Percentiles rank a stretch among this genome's conserved stretches.
Evolutionary conservation across 1,140 invertebrate genomes (phyloP).

Genomic region (Drosophila ananassae): DNA sequence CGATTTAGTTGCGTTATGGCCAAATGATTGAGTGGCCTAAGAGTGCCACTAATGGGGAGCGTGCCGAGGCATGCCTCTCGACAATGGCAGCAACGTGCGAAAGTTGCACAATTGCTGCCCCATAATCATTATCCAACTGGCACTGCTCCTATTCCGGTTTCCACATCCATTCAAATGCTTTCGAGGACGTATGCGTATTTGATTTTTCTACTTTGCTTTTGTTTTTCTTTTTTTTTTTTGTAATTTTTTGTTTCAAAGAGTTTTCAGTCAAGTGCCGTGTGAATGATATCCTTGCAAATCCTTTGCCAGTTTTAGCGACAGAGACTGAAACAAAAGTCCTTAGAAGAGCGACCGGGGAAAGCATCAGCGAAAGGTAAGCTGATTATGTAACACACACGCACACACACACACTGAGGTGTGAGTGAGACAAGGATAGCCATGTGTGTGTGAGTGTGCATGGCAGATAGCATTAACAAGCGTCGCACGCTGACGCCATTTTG

Average conservation of each 20-base stretch:
- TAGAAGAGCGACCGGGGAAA: constrained; percentile 30
- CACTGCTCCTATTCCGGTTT: not conserved
- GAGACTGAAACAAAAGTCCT: constrained; percentile 55
- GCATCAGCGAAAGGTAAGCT: constrained; percentile 65
- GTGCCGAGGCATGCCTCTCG: constrained; percentile 28
- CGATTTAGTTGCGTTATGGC: constrained; percentile 55
- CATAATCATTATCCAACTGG: constrained; percentile 37
- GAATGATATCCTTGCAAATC: constrained; percentile 63
- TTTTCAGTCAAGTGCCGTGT: constrained; percentile 24
- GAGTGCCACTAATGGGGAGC: constrained; percentile 37
- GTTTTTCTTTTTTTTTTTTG: constrained; percentile 4
- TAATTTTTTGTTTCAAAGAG: constrained; percentile 4
- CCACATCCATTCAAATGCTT: no score
- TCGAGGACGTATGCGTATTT: no score
- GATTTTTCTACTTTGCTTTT: not conserved
- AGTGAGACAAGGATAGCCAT: not conserved
- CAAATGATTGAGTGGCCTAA: constrained; percentile 51
- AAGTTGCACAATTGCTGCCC: constrained; percentile 18
- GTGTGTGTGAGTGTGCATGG: constrained; percentile 30
- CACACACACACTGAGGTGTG: not conserved
- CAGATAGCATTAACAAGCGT: constrained; percentile 67
- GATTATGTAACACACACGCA: constrained; percentile 64
- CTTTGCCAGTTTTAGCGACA: constrained; percentile 32
- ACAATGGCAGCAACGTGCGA: constrained; percentile 28
- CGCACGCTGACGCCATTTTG: constrained; percentile 74